phyloP scores from a whole-genome alignment of 2,888 invertebrate genomes.

The Anoplius nigerrimus region DNA sequence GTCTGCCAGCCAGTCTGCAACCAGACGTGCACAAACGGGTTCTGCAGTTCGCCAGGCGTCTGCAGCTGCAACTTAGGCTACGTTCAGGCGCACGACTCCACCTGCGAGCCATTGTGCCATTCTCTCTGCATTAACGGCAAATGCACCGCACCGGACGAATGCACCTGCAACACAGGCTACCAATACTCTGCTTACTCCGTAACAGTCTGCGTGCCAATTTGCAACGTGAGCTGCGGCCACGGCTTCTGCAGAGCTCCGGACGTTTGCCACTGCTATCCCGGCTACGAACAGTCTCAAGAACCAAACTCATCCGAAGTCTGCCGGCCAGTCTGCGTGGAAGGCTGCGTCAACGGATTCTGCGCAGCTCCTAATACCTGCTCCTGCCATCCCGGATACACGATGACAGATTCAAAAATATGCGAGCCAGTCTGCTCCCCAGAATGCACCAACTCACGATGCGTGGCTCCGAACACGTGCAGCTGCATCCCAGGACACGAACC shows the following conservation, averaged over 20 bases:
- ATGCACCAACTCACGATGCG: conserved; percentile 73
- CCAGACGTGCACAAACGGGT: conserved; percentile 65
- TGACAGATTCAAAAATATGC: conserved; percentile 71
- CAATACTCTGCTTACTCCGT: conserved; percentile 44
- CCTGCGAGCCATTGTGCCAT: conserved; percentile 55
- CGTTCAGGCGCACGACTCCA: conserved; percentile 1
- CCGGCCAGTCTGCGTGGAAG: conserved; percentile 54
- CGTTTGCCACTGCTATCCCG: conserved; percentile 38
- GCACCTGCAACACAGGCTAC: conserved; percentile 60
- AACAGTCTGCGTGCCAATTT: conserved; percentile 78
- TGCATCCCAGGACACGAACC: conserved; percentile 64
- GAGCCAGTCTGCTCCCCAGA: conserved; percentile 61
- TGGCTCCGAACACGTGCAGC: conserved; percentile 68
- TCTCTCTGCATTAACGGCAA: conserved; percentile 19
- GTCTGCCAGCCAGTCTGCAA: conserved; percentile 60
- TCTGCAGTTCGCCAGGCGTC: conserved; percentile 57
- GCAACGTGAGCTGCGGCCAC: conserved; percentile 79
- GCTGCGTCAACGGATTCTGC: conserved; percentile 33
- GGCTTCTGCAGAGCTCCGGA: conserved; percentile 44
- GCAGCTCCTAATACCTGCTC: conserved; percentile 45
- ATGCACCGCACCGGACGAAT: conserved; percentile 35
- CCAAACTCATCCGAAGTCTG: conserved; percentile 30
- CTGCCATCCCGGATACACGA: conserved; percentile 71
- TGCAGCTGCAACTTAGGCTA: conserved; percentile 62
- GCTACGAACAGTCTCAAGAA: conserved; percentile 29